Evolutionary conservation across 2,797 vertebrate genomes (phyloP).

Genomic region (Kryptolebias ocellatus): DNA sequence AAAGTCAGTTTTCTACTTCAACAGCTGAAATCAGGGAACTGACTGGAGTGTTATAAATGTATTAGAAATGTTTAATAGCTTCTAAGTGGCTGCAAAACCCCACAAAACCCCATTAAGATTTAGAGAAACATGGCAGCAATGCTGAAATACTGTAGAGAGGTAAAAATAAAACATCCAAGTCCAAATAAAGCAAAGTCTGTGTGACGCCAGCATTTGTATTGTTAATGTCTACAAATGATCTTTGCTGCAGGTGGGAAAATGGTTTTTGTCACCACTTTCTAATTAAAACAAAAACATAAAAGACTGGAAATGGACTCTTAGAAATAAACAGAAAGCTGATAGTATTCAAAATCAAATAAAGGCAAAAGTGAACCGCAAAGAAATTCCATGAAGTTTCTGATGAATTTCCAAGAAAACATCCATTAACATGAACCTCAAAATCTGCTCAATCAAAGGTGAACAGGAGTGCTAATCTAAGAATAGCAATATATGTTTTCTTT

Average conservation of each 20-base stretch:
- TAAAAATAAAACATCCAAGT: not conserved
- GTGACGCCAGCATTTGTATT: not conserved
- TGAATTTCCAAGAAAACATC: not conserved
- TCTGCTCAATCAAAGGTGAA: slow-evolving; percentile 6
- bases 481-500: not conserved
- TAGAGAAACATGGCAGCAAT: not conserved
- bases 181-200: not conserved
- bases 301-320: not conserved
- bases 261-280: not conserved
- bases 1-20: not conserved
- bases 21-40: too few species aligned
- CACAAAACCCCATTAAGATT: not conserved
- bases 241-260: not conserved
- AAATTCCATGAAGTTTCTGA: not conserved
- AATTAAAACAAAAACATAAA: not conserved
- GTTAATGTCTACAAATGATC: not conserved
- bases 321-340: not conserved
- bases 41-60: not conserved
- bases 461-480: not conserved
- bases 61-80: not conserved
- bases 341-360: not conserved
- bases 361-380: not conserved
- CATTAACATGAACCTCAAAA: not conserved
- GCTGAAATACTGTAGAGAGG: not conserved
- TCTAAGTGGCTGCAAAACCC: not conserved